Percentiles rank a stretch among this genome's conserved stretches.
Evolutionary conservation across 2,797 vertebrate species (phyloP).

Genomic region (Prionace glauca): DNA sequence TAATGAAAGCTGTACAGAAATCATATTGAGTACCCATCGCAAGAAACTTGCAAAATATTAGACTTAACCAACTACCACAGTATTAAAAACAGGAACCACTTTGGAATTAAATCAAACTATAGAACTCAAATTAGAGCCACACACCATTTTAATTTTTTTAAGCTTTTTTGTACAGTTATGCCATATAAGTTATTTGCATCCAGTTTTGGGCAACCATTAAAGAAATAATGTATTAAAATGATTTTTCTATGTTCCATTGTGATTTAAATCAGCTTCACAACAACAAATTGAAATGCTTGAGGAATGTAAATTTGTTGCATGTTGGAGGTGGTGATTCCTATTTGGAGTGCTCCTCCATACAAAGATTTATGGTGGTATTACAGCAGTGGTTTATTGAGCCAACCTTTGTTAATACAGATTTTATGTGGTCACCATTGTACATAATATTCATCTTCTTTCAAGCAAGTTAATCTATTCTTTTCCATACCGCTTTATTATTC

Average conservation of each 20-base stretch:
- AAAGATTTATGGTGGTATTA: neutral
- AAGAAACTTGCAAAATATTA: slow-evolving; percentile 37
- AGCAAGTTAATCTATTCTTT: neutral
- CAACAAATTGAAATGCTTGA: slow-evolving; percentile 9
- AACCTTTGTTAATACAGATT: slow-evolving; percentile 19
- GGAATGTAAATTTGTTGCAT: slow-evolving; percentile 7
- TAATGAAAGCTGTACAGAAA: slow-evolving; percentile 28
- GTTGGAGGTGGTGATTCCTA: neutral
- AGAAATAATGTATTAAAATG: neutral
- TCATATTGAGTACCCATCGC: neutral
- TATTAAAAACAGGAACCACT: slow-evolving; percentile 33
- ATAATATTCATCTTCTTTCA: slow-evolving; percentile 27
- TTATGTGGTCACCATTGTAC: neutral
- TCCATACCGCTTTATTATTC: slow-evolving; percentile 9
- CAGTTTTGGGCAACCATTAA: slow-evolving; percentile 10
- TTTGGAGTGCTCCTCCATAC: neutral
- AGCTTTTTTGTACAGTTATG: slow-evolving; percentile 25
- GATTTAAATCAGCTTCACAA: slow-evolving; percentile 3
- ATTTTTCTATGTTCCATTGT: neutral
- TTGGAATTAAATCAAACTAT: slow-evolving; percentile 34
- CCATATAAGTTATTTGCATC: slow-evolving; percentile 28
- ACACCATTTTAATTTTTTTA: slow-evolving; percentile 30
- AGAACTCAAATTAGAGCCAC: slow-evolving; percentile 33
- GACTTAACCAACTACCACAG: slow-evolving; percentile 20
- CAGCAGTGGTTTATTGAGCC: neutral